phyloP scores from a whole-genome alignment of 1,140 invertebrate species.

The Anoplolepis gracilipes region DNA sequence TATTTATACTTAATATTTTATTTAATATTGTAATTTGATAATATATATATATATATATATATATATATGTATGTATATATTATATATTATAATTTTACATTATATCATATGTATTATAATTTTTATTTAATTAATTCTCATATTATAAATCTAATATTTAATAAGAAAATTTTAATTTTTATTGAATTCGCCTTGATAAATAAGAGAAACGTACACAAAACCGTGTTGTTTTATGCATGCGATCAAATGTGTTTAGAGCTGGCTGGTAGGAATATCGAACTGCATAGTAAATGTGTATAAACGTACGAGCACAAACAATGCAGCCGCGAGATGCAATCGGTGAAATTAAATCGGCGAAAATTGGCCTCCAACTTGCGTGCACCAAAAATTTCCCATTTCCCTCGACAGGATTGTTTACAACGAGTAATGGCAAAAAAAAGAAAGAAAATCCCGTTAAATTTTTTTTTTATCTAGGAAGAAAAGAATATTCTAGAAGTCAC shows the following conservation, averaged over 20 bases:
- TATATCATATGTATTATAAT: no score
- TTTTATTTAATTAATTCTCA: neutral
- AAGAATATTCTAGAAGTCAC: neutral
- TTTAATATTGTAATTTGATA: no score
- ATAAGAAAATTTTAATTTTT: neutral
- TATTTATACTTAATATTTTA: neutral
- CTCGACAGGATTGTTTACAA: slow-evolving; percentile 44
- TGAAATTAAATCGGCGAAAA: slow-evolving; percentile 60
- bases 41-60: no score
- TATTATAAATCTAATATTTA: neutral
- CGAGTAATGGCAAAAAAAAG: neutral
- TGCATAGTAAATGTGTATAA: slow-evolving; percentile 55
- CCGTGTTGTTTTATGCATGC: neutral
- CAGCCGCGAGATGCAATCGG: slow-evolving; percentile 28
- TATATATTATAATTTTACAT: no score
- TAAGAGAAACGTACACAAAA: neutral
- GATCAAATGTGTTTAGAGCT: neutral
- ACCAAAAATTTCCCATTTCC: slow-evolving; percentile 12
- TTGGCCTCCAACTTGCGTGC: slow-evolving; percentile 15
- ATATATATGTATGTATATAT: no score
- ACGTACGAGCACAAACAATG: slow-evolving; percentile 53
- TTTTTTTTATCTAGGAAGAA: neutral
- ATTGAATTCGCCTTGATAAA: neutral
- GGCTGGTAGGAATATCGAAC: neutral
- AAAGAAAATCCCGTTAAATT: neutral